phyloP scores from a whole-genome alignment of 2,113 vertebrate species.

The Progne subis region DNA sequence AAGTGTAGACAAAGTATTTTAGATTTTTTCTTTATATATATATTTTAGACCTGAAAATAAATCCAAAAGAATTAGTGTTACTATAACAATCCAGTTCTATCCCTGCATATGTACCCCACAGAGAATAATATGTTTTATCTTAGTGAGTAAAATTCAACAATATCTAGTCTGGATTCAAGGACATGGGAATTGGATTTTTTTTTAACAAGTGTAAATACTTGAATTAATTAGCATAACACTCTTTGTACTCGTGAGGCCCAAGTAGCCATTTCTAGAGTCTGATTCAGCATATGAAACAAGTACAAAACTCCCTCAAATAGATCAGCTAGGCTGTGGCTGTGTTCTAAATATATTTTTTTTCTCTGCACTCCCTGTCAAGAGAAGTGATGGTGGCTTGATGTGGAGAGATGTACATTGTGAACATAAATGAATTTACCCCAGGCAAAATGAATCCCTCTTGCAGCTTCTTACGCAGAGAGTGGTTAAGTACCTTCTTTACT shows the following conservation, averaged over 20 bases:
- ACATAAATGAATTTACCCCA: neutral
- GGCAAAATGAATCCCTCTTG: neutral
- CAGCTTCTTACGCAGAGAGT: neutral
- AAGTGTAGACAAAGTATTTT: neutral
- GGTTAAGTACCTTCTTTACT: neutral
- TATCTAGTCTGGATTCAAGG: neutral
- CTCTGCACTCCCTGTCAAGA: neutral
- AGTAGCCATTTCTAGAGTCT: neutral
- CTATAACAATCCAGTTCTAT: constrained; percentile 9
- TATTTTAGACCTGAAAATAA: neutral
- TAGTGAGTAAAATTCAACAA: neutral
- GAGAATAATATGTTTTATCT: neutral
- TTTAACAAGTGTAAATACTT: neutral
- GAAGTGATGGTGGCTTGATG: neutral
- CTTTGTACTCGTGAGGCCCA: neutral
- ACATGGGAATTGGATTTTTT: too few relatives aligned
- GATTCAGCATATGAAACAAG: neutral
- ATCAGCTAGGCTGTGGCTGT: neutral
- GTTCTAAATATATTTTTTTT: neutral
- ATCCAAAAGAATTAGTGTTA: constrained; percentile 8
- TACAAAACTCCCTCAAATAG: neutral
- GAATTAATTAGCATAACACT: neutral
- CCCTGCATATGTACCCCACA: neutral
- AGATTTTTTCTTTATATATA: neutral
- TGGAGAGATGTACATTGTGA: neutral